Evolutionary conservation across 2,888 invertebrate genomes (phyloP).

Genomic region (Eurytoma californica): DNA sequence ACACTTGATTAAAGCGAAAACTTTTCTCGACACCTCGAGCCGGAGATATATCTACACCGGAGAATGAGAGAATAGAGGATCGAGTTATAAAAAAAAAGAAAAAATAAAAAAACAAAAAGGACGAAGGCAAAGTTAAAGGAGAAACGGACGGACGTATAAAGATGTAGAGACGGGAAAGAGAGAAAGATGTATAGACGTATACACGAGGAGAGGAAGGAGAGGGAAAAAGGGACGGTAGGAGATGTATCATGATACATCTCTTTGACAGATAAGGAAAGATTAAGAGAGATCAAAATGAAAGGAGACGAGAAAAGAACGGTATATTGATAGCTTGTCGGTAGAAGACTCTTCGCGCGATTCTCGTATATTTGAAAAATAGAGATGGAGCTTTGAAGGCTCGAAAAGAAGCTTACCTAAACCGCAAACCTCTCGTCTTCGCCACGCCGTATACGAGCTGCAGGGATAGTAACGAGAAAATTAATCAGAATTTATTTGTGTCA

Average conservation of each 20-base stretch:
- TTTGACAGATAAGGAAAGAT: slow-evolving; percentile 58
- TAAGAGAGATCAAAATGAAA: slow-evolving; percentile 58
- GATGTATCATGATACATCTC: slow-evolving; percentile 57
- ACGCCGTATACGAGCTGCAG: background rate
- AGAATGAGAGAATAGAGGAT: slow-evolving; percentile 24
- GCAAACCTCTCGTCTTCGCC: slow-evolving; percentile 13
- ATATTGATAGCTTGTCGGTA: slow-evolving; percentile 56
- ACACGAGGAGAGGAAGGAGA: slow-evolving; percentile 11
- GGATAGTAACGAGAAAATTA: too few species aligned
- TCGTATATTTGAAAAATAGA: slow-evolving; percentile 52
- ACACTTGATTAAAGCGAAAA: slow-evolving; percentile 58
- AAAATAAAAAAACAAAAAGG: background rate
- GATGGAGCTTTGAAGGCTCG: slow-evolving; percentile 44
- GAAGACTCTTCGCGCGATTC: slow-evolving; percentile 47
- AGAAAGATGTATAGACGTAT: slow-evolving; percentile 21
- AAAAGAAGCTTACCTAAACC: slow-evolving; percentile 50
- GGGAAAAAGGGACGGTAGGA: slow-evolving; percentile 23
- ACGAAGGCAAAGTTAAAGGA: slow-evolving; percentile 1
- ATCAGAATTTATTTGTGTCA: too few species aligned
- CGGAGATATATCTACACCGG: slow-evolving; percentile 23
- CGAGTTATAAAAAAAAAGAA: slow-evolving; percentile 10
- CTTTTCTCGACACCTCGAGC: slow-evolving; percentile 56
- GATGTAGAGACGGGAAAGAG: slow-evolving; percentile 28
- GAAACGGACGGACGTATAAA: slow-evolving; percentile 45
- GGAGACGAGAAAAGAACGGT: slow-evolving; percentile 55